A percentile compares a stretch with the other conserved stretches of the same genome.
These are phyloP conservation scores for Hypomesus transpacificus DNA, from an alignment of 2,113 vertebrate species.

Conservation along the genomic window DNA sequence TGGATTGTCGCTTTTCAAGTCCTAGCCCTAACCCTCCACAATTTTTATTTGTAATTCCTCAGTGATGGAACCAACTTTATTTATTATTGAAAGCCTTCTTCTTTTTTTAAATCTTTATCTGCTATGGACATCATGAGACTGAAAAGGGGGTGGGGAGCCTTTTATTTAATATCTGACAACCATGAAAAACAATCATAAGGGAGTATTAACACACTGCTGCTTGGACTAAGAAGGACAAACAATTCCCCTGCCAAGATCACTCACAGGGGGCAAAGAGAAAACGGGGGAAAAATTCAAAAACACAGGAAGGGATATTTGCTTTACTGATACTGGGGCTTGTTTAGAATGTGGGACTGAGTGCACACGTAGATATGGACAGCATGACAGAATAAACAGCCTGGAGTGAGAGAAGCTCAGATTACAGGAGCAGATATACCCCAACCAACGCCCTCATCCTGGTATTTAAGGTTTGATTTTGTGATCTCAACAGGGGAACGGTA, in stretches of 20 bases:
- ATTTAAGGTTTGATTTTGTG: constrained; percentile 25
- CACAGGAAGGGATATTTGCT: constrained; percentile 43
- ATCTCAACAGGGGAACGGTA: constrained; percentile 8
- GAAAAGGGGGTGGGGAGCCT: too few species aligned
- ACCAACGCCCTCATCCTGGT: constrained; percentile 29
- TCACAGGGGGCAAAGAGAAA: constrained; percentile 26
- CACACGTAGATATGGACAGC: constrained; percentile 39
- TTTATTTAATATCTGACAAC: constrained; percentile 12
- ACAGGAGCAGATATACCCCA: constrained; percentile 33
- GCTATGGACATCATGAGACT: too few species aligned
- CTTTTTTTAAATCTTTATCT: not conserved
- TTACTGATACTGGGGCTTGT: constrained; percentile 31
- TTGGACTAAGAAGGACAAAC: constrained; percentile 29
- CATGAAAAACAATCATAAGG: constrained; percentile 24
- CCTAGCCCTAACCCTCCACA: too few species aligned
- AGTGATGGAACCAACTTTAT: constrained; percentile 9
- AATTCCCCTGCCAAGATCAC: constrained; percentile 26
- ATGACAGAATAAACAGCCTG: constrained; percentile 30
- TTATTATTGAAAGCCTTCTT: constrained; percentile 25
- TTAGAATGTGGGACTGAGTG: constrained; percentile 40
- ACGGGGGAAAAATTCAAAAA: constrained; percentile 31
- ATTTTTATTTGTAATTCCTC: not conserved
- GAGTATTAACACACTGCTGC: constrained; percentile 4
- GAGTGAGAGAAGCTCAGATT: constrained; percentile 22
- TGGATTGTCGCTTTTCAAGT: too few species aligned